These are phyloP conservation scores for Hiodon tergisus DNA, from an alignment of 2,113 vertebrate genomes.

Conservation along the genomic window DNA sequence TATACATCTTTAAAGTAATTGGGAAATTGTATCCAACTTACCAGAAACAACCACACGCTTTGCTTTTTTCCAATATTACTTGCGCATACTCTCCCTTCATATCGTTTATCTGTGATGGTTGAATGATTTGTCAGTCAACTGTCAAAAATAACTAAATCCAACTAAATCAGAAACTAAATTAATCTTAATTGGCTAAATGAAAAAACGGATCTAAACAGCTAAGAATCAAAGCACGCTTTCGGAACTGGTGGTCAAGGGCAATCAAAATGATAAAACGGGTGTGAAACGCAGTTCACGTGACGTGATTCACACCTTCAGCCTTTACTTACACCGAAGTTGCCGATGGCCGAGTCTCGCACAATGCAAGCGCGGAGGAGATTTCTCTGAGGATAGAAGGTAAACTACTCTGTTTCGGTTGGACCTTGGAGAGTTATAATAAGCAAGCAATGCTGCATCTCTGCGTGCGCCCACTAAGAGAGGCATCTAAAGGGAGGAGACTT, in stretches of 20 bases:
- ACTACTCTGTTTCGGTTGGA: background rate
- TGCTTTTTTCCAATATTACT: conserved; percentile 23
- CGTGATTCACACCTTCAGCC: background rate
- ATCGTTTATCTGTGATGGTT: conserved; percentile 18
- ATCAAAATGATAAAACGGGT: background rate
- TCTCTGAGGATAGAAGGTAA: conserved; percentile 1
- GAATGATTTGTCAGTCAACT: conserved; percentile 22
- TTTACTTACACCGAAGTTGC: conserved; percentile 16
- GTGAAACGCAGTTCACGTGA: background rate
- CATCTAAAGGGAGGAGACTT: background rate
- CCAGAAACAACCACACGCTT: conserved; percentile 21
- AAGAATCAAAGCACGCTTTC: background rate
- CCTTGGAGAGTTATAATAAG: conserved; percentile 7
- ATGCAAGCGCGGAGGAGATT: background rate
- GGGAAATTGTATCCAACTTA: conserved; percentile 17
- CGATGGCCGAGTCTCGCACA: background rate
- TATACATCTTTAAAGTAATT: background rate
- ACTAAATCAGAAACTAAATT: conserved; percentile 1
- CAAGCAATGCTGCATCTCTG: background rate
- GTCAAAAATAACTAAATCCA: conserved; percentile 9
- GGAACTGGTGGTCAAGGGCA: background rate
- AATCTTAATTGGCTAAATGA: background rate
- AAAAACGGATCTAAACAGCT: background rate
- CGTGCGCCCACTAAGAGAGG: background rate
- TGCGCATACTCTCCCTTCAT: conserved; percentile 14